Base-by-base conservation (phyloP, 2,888 invertebrate genomes). In the Rapana venosa region DNA sequence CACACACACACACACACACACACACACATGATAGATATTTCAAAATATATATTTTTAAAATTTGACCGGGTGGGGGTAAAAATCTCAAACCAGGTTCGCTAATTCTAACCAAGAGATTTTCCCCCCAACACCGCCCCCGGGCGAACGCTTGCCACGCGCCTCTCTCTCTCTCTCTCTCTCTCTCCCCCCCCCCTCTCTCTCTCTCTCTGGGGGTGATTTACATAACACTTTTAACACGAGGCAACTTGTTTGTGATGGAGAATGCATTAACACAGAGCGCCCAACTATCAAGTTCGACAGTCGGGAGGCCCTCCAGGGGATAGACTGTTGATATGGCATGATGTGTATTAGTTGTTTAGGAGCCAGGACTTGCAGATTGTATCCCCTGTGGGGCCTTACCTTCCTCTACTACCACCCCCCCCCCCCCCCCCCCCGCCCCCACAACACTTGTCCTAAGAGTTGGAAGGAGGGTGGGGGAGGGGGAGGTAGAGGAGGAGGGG, bases 201-300 rank as follows among this genome's bases (percentile, higher is more conserved):
- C n/a, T n/a, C n/a, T n/a, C 47, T 30, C 8, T 13, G 74, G 74
- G 30, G 74, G 74, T 74, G 74, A 74, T 74, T 74, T 74, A 74
- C 74, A 74, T 74, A 74, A 74, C 74, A 74, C n/a, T 74, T 74
- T 74, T 74, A 74, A 74, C 74, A 74, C 74, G 74, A 74, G n/a
- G 74, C 74, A 74, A 74, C 74, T 74, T 74, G 74, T 74, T 74
- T 74, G 74, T 74, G n/a, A 74, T 74, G 74, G 74, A 74, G 74
- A 74, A 74, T 74, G 74, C 74, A 74, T 74, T 74, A 74, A 74
- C 74, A 74, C n/a, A 74, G 74, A 74, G 74, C 74, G 74, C 74
- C 74, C n/a, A 74, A 74, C n/a, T 74, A 74, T 74, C 74, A 26
- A 74, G n/a, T 74, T 74, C n/a, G 74, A 74, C 74, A 74, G 74